Base-by-base conservation (phyloP, 2,888 invertebrate genomes). In the Ophion slaviceki region DNA sequence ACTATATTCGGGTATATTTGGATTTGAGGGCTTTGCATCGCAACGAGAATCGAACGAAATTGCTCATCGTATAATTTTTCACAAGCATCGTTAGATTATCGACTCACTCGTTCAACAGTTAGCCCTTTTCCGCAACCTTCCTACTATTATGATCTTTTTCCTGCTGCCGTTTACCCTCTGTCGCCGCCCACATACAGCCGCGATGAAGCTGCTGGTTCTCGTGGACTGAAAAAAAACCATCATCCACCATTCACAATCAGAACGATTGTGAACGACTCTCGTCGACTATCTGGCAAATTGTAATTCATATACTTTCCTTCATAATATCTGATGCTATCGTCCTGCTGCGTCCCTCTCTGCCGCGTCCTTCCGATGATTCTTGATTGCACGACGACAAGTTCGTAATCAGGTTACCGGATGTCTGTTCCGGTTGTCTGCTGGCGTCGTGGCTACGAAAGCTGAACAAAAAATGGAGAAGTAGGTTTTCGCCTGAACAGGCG, bases 391-490 rank as follows among this genome's bases (percentile, higher is more conserved):
- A 68, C 61, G 76, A 82, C 82, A 76, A 82, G 79, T 82, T 79
- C 64, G 57, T 71, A 86, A 86, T 86, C 85, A 86, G 76, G 82
- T 86, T 86, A 86, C 74, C 80, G 85, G 82, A 86, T 74, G 68
- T 82, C 82, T 68, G n/a, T 20, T 72, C 47, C 20, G 36, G 4
- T 59, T 61, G n/a, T 70, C 68, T 10, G 32, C 11, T 6, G 24
- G 40, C n/a, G 36, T 53, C 4, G n/a, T 28, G 6, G 10, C n/a
- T 53, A 40, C 11, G 20, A 24, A 36, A 10, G 64, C 36, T 8
- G 24, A 64, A 61, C 40, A 36, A 59, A 24, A 81, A 66, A 62
- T n/a, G n/a, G 45, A n/a, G 61, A 61, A 40, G 24, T 24, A 8
- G 45, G 32, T 24, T 61, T 61, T 66, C 32, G 66, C 17, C 14